Evolutionary conservation across 2,113 vertebrate species (phyloP).

Genomic region (Tragulus kanchil): DNA sequence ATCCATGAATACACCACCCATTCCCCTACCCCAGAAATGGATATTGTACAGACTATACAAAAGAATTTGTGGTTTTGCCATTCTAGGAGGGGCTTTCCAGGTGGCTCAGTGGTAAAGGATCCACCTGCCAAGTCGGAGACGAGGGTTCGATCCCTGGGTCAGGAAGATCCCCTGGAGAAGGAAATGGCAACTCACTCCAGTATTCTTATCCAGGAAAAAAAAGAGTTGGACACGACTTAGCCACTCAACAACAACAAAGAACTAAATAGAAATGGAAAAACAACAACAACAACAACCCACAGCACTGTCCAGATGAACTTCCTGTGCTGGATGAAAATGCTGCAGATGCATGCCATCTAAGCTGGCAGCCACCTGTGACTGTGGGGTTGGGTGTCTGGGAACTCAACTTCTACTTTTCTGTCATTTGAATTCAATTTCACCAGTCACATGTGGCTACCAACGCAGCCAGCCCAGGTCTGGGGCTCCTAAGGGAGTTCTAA

Average conservation of each 20-base stretch:
- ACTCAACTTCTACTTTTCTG: not conserved
- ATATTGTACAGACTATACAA: not conserved
- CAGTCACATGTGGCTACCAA: accelerated
- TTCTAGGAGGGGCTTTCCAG: not conserved
- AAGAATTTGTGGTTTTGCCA: not conserved
- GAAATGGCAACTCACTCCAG: not conserved
- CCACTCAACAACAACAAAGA: not conserved
- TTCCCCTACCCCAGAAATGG: not conserved
- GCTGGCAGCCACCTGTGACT: not conserved
- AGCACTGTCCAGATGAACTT: not conserved
- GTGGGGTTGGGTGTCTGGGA: accelerated
- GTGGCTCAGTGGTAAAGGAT: not conserved
- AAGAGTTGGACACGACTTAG: not conserved
- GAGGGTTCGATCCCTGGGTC: not conserved
- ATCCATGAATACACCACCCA: no score
- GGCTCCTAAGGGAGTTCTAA: accelerated
- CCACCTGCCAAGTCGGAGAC: not conserved
- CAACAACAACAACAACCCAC: accelerated
- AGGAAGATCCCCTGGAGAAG: not conserved
- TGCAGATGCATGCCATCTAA: accelerated
- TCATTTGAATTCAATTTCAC: not conserved
- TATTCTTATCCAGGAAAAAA: not conserved
- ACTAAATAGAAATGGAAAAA: not conserved
- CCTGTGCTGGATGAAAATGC: accelerated
- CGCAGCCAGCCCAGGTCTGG: no score